phyloP scores from a whole-genome alignment of 1,140 invertebrate genomes.

The Pogonognathellus flavescens region DNA sequence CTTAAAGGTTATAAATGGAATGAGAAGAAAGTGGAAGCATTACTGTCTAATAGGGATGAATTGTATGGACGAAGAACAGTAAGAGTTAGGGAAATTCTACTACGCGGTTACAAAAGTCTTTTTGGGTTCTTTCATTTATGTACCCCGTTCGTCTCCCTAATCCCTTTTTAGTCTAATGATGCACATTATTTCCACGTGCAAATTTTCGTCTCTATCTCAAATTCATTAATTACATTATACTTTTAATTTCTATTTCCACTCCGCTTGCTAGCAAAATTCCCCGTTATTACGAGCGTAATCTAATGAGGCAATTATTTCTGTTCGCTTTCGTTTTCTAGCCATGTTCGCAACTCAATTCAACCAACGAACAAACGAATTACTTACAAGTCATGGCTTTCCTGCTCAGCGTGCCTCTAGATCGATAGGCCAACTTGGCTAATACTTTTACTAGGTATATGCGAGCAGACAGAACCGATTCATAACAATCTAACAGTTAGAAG shows the following conservation, averaged over 20 bases:
- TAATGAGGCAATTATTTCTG: conserved; percentile 41
- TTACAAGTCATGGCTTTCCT: not conserved
- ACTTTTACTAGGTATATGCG: too few species aligned
- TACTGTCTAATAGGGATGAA: too few species aligned
- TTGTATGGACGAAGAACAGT: too few species aligned
- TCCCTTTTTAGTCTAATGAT: conserved; percentile 56
- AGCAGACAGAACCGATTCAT: conserved; percentile 37
- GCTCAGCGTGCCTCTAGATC: not conserved
- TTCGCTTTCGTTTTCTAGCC: conserved; percentile 20
- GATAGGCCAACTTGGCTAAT: not conserved
- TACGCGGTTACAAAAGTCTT: too few species aligned
- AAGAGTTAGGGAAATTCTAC: too few species aligned
- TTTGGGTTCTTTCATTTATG: too few species aligned
- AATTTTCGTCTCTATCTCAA: conserved; percentile 45
- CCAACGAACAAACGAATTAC: not conserved
- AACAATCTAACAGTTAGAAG: conserved; percentile 39
- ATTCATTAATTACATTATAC: conserved; percentile 47
- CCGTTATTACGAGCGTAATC: conserved; percentile 26
- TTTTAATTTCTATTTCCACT: conserved; percentile 42
- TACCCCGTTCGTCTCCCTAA: conserved; percentile 21
- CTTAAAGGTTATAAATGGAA: too few species aligned
- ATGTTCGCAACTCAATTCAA: not conserved
- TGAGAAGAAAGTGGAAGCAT: too few species aligned
- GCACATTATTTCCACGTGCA: conserved; percentile 48
- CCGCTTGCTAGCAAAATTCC: conserved; percentile 41